phyloP scores from a whole-genome alignment of 2,113 vertebrate species.

The Pongo abelii region DNA sequence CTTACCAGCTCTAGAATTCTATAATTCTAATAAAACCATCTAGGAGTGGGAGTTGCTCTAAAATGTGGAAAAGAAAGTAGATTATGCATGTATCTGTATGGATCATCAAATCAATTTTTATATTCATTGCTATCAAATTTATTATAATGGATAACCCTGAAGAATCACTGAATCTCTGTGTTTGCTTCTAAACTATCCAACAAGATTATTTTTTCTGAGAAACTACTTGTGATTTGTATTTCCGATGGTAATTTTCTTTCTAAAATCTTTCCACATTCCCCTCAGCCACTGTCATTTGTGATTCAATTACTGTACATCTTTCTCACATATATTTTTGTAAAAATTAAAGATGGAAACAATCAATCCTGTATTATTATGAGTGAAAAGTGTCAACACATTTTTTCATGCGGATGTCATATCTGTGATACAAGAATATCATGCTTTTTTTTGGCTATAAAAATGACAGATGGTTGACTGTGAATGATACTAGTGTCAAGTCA shows the following conservation, averaged over 20 bases:
- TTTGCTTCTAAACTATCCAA: neutral
- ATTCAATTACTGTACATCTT: neutral
- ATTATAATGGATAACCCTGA: neutral
- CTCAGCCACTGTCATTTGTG: neutral
- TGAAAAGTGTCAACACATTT: constrained; percentile 71
- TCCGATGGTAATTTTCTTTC: neutral
- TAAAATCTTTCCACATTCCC: neutral
- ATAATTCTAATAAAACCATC: neutral
- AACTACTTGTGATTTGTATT: neutral
- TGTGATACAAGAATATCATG: constrained; percentile 32
- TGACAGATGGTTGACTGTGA: constrained; percentile 57
- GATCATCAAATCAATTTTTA: neutral
- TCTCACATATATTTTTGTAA: constrained; percentile 54
- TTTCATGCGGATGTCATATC: constrained; percentile 35
- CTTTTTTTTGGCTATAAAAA: constrained; percentile 40
- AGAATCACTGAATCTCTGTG: neutral
- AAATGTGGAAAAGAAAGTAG: neutral
- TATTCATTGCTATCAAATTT: neutral
- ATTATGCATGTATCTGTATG: neutral
- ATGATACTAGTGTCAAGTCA: constrained; percentile 31
- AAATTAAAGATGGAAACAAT: constrained; percentile 63
- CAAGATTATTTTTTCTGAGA: neutral
- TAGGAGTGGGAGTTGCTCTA: neutral
- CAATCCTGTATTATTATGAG: constrained; percentile 51
- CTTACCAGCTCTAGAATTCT: neutral